Base-by-base conservation (phyloP, 2,797 vertebrate species). In the Megalops cyprinoides region DNA sequence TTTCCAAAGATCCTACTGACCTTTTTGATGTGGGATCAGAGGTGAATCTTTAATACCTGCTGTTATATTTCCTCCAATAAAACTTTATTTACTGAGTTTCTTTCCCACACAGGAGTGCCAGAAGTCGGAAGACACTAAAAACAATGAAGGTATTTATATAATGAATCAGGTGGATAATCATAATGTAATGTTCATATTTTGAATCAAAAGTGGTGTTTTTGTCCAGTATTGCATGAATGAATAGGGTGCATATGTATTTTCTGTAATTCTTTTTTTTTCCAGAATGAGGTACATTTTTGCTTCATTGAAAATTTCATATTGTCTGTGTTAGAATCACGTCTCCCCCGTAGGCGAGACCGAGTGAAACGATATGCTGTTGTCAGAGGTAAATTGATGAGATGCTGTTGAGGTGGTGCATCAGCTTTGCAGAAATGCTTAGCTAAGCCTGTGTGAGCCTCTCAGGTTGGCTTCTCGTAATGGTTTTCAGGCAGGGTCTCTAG, bases 111-210 rank as follows among this genome's bases (percentile, higher is more conserved):
- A 96, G 95, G 94, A 94, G 75, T 89, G 89, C 79, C 91, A 87
- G 56, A 95, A 93, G 86, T 89, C 94, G 75, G 93, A 93, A 1
- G 94, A 94, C 53, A 80, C 73, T 75, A 94, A 91, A 82, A 86
- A 85, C 49, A 79, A 56, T 67, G 93, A 93, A 90, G 94, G 94
- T 94, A 90, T 75, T 80, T 69, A 9, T n/a, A n/a, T 14, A 6
- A 44, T 71, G n/a, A n/a, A n/a, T n/a, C n/a, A n/a, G n/a, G n/a
- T n/a, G n/a, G n/a, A n/a, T n/a, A n/a, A n/a, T n/a, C n/a, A n/a
- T n/a, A n/a, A n/a, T n/a, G n/a, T n/a, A n/a, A n/a, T n/a, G n/a
- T n/a, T n/a, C n/a, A n/a, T n/a, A n/a, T n/a, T n/a, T n/a, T n/a
- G n/a, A n/a, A n/a, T 25, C 53, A 18, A 15, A 25, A 55, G 20